phyloP scores from a whole-genome alignment of 2,113 vertebrate genomes.

The Tricholaema leucomelas region DNA sequence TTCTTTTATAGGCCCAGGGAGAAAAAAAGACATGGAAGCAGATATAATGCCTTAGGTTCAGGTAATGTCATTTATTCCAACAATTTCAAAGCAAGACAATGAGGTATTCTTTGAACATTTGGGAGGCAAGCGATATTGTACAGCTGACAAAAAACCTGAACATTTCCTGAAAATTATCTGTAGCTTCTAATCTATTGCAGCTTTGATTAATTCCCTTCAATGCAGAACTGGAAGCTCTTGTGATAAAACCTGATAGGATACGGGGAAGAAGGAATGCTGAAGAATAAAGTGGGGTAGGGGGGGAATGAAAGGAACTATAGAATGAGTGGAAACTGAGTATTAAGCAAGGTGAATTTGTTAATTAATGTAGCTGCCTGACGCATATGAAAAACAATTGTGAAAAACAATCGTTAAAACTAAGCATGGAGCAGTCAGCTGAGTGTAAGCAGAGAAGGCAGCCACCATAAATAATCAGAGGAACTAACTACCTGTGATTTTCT shows the following conservation, averaged over 20 bases:
- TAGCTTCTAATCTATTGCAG: not conserved
- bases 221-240: not conserved
- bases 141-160: not conserved
- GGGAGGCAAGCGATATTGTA: fast-evolving
- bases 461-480: not conserved
- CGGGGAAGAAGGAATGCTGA: not conserved
- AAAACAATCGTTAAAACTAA: not conserved
- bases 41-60: not conserved
- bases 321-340: not conserved
- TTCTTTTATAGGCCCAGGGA: not conserved
- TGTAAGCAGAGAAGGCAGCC: not conserved
- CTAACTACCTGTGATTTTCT: not conserved
- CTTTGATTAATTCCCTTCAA: not conserved
- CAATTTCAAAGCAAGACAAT: not conserved
- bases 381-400: not conserved
- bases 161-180: not conserved
- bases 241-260: not conserved
- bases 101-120: not conserved
- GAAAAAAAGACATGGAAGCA: not conserved
- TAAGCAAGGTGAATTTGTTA: not conserved
- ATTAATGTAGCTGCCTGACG: not conserved
- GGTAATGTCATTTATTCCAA: not conserved
- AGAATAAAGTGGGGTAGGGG: not conserved
- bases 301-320: not conserved
- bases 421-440: not conserved